A percentile compares a stretch with the other conserved stretches of the same genome.
phyloP scores from a whole-genome alignment of 2,113 vertebrate genomes.

The Carlito syrichta region DNA sequence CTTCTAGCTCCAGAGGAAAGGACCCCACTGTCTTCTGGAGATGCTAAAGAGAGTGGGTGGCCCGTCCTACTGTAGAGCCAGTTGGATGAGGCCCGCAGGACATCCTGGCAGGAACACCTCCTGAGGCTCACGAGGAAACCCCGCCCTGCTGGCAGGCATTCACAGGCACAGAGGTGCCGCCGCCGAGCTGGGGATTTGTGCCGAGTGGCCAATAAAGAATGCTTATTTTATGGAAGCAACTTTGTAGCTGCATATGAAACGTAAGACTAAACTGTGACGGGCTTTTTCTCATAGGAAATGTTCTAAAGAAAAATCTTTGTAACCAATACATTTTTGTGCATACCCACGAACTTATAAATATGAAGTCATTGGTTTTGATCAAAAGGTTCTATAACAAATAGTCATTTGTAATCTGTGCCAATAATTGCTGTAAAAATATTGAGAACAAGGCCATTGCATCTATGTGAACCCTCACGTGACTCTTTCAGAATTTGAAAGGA shows the following conservation, averaged over 20 bases:
- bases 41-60: accelerated
- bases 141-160: not conserved
- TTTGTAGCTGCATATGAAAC: not conserved
- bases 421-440: not conserved
- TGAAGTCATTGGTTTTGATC: not conserved
- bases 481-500: not conserved
- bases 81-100: not conserved
- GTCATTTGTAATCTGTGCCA: not conserved
- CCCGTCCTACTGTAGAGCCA: not conserved
- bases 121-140: too few relatives aligned
- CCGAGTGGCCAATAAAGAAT: not conserved
- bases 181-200: not conserved
- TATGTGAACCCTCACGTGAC: not conserved
- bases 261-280: not conserved
- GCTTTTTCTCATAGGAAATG: not conserved
- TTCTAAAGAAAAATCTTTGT: not conserved
- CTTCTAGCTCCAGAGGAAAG: not conserved
- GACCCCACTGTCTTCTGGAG: not conserved
- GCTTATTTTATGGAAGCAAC: not conserved
- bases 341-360: not conserved
- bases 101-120: too few relatives aligned
- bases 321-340: not conserved
- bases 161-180: not conserved
- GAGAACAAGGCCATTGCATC: not conserved
- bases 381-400: not conserved